Evolutionary conservation across 2,888 invertebrate genomes (phyloP), one percentile per base, ranked within the genome.

Genomic region (Eugnorisma glareosa): DNA sequence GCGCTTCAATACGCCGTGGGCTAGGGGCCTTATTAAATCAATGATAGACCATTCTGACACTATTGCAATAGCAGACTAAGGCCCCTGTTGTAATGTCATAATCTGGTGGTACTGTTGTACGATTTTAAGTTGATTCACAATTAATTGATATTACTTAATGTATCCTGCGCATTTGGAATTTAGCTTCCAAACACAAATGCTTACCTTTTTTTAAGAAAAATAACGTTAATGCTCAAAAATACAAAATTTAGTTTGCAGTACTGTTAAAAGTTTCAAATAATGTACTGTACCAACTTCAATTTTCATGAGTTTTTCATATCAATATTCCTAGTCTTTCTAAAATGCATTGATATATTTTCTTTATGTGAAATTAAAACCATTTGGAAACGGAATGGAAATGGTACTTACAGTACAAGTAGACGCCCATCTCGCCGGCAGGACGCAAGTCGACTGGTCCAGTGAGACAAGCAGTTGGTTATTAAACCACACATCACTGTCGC

Each of bases 361-460:
- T 28, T 28, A 28, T 21, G 11, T 11, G 11, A 11, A 28, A 35
- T 5, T 35, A 10, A 61, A 31, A 11, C 21, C 10, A 11, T 61
- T 21, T 11, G 61, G 10, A 35, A 61, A 31, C 21, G 21, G 21
- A 61, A 61, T 35, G 35, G 31, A 21, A 10, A 35, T 11, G 1
- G 64, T 40, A 64, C 85, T 85, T 40, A 85, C 85, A 72, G 66
- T n/a, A 78, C 18, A 59, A 13, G 67, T 45, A 72, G 66, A 61
- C 87, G 15, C 37, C 64, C 85, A 85, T 85, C 81, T 69, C 77
- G 66, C 0, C 48, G 6, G 75, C 81, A 70, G 72, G 35, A 13
- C 70, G 54, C 83, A 61, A 54, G 0, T 59, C 37, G 61, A 86
- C 84, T 84, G 82, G 57, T 21, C 28, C 63, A 21, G 24, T 61